These are phyloP conservation scores for Phyllotreta cruciferae DNA, from an alignment of 2,888 invertebrate genomes.

Conservation along the genomic window DNA sequence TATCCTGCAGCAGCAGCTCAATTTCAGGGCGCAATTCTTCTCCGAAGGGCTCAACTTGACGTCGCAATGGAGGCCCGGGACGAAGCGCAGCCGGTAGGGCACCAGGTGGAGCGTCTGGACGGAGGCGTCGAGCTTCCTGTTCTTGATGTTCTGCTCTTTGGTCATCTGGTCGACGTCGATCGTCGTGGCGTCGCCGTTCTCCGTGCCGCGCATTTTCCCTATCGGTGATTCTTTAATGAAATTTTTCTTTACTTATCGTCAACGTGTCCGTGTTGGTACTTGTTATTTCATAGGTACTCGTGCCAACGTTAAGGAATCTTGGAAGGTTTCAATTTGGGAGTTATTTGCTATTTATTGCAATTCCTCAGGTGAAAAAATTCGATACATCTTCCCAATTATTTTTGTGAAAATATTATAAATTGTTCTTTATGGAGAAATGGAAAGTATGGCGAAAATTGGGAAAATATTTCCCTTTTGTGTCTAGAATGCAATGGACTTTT, in stretches of 20 bases:
- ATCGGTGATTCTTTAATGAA: constrained; percentile 38
- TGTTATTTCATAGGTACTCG: too few relatives aligned
- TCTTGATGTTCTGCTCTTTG: constrained; percentile 52
- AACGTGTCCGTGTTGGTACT: too few relatives aligned
- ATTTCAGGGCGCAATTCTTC: constrained; percentile 49
- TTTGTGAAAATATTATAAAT: too few relatives aligned
- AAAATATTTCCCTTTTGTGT: too few relatives aligned
- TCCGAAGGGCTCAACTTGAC: constrained; percentile 55
- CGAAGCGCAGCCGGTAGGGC: constrained; percentile 64
- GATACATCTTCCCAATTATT: too few relatives aligned
- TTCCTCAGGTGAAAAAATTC: too few relatives aligned
- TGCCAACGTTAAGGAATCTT: too few relatives aligned
- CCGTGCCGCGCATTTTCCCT: constrained; percentile 49
- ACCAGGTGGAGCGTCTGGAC: constrained; percentile 62
- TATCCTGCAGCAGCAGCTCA: constrained; percentile 58
- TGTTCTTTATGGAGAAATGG: too few relatives aligned
- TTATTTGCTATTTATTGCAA: too few relatives aligned
- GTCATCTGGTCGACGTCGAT: constrained; percentile 56
- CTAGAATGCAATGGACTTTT: too few relatives aligned
- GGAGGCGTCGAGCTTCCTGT: constrained; percentile 53
- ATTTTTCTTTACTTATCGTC: background rate
- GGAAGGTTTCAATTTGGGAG: too few relatives aligned
- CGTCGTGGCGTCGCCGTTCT: constrained; percentile 51
- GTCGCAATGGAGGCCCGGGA: constrained; percentile 60
- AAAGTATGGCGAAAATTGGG: too few relatives aligned